Conservation (phyloP, 2,888 invertebrate genomes). For the Mellilla xanthometata region DNA sequence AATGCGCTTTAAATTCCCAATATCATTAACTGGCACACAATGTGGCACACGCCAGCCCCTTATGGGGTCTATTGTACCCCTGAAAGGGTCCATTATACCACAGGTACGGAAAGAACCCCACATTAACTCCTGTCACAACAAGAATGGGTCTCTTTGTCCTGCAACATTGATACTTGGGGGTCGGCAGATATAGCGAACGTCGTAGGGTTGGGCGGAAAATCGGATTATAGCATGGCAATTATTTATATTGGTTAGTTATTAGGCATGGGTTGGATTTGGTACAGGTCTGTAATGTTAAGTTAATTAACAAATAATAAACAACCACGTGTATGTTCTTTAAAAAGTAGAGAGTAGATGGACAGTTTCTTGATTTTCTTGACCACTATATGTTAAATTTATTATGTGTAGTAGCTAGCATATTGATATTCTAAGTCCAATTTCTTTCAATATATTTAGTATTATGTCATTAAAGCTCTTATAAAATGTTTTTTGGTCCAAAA, state of each 20-base stretch:
- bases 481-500: no score
- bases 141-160: slow-evolving; percentile 51
- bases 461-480: no score
- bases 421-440: no score
- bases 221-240: slow-evolving; percentile 32
- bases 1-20: slow-evolving; percentile 16
- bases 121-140: slow-evolving; percentile 80
- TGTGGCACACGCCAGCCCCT: slow-evolving; percentile 21
- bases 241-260: slow-evolving; percentile 23
- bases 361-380: no score
- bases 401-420: no score
- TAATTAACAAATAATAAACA: no score
- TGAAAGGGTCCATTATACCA: slow-evolving; percentile 21
- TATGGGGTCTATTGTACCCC: slow-evolving; percentile 19
- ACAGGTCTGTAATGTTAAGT: neutral
- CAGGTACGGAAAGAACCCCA: slow-evolving; percentile 21
- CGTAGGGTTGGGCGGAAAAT: slow-evolving; percentile 54
- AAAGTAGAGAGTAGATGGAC: no score
- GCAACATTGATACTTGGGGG: slow-evolving; percentile 60
- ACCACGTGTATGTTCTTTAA: no score
- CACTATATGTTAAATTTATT: no score
- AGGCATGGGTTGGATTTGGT: slow-evolving; percentile 4
- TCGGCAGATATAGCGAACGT: slow-evolving; percentile 38
- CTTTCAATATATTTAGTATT: no score
- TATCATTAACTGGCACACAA: slow-evolving; percentile 19